These are phyloP conservation scores for Nothocercus julius DNA, from an alignment of 2,113 vertebrate species.

Conservation along the genomic window DNA sequence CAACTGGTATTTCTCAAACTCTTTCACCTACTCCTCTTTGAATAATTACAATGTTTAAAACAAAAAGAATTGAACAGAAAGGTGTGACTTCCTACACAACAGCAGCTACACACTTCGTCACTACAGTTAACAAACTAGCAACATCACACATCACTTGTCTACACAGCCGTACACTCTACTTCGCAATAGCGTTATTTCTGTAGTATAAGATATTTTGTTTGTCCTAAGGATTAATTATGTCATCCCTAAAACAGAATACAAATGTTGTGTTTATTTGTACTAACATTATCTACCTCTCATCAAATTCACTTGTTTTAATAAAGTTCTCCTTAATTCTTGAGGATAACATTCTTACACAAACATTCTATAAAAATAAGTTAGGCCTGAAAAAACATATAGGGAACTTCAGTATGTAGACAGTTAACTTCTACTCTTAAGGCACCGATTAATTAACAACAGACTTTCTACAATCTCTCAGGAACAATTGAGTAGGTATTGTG, in stretches of 20 bases:
- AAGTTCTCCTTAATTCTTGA: neutral
- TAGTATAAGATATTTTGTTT: neutral
- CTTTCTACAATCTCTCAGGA: neutral
- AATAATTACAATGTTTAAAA: neutral
- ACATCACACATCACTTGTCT: neutral
- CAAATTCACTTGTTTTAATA: neutral
- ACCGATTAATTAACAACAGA: neutral
- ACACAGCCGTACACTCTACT: neutral
- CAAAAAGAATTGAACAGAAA: neutral
- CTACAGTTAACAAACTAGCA: neutral
- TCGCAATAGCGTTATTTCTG: neutral
- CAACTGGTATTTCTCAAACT: neutral
- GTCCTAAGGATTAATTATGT: neutral
- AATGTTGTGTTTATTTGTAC: neutral
- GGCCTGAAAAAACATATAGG: accelerated
- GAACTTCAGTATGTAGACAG: neutral
- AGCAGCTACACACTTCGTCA: neutral
- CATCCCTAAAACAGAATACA: neutral
- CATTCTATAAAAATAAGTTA: neutral
- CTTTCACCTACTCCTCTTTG: neutral
- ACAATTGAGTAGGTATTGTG: neutral
- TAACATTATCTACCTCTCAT: neutral
- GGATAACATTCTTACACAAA: neutral
- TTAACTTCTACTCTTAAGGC: neutral
- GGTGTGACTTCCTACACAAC: neutral